Evolutionary conservation across 2,888 invertebrate genomes (phyloP).

Genomic region (Brachypalpus laphriformis): DNA sequence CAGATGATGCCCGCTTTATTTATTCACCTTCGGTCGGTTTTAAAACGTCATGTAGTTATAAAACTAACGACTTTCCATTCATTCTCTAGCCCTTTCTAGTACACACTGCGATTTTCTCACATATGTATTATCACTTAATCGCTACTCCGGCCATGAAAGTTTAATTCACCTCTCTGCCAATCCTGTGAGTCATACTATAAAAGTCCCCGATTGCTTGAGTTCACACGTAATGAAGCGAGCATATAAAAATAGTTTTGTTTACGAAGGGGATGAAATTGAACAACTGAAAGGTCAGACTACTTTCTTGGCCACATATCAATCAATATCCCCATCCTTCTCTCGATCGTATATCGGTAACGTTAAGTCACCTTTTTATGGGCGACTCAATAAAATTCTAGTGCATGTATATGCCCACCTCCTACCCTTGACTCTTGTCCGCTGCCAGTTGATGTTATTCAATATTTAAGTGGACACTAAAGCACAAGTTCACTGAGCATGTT

Average conservation of each 20-base stretch:
- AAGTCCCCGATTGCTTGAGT: background rate
- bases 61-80: too few relatives aligned
- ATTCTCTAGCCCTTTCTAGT: background rate
- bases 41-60: too few relatives aligned
- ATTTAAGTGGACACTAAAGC: conserved; percentile 22
- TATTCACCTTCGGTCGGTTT: too few relatives aligned
- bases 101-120: background rate
- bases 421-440: background rate
- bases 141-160: background rate
- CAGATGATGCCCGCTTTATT: too few relatives aligned
- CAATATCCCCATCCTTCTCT: conserved; percentile 1
- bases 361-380: conserved; percentile 2
- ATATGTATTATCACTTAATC: background rate
- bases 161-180: background rate
- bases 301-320: conserved; percentile 28
- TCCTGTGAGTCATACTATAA: conserved; percentile 16
- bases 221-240: background rate
- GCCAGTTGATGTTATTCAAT: conserved; percentile 3
- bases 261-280: background rate
- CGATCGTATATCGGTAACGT: background rate
- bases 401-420: background rate
- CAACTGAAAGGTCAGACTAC: conserved; percentile 25
- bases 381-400: conserved; percentile 8
- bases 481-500: conserved; percentile 53
- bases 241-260: background rate